Evolutionary conservation across 2,888 invertebrate species (phyloP).

Genomic region (Scelioninae gen. 2): DNA sequence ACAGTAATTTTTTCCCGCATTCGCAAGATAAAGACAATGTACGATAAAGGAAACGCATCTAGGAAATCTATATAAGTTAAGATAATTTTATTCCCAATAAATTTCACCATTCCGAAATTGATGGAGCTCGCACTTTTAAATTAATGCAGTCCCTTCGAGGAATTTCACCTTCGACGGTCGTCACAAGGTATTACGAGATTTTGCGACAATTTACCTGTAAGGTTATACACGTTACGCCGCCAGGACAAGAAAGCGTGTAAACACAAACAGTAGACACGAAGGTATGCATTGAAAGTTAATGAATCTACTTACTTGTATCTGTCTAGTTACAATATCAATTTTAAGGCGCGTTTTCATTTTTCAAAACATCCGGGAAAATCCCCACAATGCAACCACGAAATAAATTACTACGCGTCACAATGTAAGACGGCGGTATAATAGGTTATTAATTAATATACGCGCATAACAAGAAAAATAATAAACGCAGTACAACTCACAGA

Average conservation of each 20-base stretch:
- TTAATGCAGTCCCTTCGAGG: conserved; percentile 29
- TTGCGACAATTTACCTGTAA: conserved; percentile 36
- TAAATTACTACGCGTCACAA: no score
- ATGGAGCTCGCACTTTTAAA: conserved; percentile 24
- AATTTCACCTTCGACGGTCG: conserved; percentile 37
- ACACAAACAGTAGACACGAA: conserved; percentile 56
- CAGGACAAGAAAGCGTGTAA: conserved; percentile 42
- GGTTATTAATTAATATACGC: no score
- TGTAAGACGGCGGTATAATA: no score
- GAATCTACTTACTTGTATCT: conserved; percentile 59
- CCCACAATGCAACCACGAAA: no score
- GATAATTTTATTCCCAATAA: no score
- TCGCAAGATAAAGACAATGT: no score
- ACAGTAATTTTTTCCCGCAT: no score
- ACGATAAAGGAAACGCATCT: no score
- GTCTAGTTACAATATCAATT: conserved; percentile 27
- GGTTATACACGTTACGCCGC: conserved; percentile 28
- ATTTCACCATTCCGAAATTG: conserved; percentile 8
- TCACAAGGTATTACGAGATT: conserved; percentile 32
- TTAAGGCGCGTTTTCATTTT: conserved; percentile 39
- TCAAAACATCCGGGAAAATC: no score
- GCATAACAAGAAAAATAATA: no score
- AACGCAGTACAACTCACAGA: no score
- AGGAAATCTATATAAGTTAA: no score
- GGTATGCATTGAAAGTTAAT: conserved; percentile 64